Conservation (phyloP, 2,797 vertebrate genomes). For the Dallia pectoralis region DNA sequence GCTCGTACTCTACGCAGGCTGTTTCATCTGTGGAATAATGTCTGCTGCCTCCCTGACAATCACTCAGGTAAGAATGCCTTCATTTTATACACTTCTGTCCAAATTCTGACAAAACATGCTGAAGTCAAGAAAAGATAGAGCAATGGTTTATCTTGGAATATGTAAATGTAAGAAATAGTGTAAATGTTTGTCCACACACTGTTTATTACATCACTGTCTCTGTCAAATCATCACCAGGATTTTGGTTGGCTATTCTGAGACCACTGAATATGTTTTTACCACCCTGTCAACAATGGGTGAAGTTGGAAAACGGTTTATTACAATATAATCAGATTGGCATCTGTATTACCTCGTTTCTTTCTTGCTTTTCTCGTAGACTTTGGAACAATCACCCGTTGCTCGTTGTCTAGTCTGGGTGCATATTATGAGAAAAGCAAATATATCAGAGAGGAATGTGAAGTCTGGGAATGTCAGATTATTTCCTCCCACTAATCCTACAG, state of each 20-base stretch:
- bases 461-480: background rate
- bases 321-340: too few relatives aligned
- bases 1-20: slow-evolving; percentile 44
- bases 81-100: background rate
- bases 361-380: background rate
- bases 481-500: background rate
- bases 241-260: background rate
- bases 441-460: background rate
- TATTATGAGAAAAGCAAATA: background rate
- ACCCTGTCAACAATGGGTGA: background rate
- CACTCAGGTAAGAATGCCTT: slow-evolving; percentile 60
- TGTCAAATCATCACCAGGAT: background rate
- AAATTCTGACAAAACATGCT: background rate
- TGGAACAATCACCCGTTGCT: background rate
- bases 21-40: slow-evolving; percentile 63
- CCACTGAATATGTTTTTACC: background rate
- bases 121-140: background rate
- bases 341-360: background rate
- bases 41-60: slow-evolving; percentile 53
- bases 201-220: background rate
- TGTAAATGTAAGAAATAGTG: background rate
- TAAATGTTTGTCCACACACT: background rate
- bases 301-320: background rate
- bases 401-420: background rate
- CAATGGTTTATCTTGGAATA: background rate